Evolutionary conservation across 2,888 invertebrate genomes (phyloP), one percentile per base, ranked within the genome.

Genomic region (Apotomis betuletana): DNA sequence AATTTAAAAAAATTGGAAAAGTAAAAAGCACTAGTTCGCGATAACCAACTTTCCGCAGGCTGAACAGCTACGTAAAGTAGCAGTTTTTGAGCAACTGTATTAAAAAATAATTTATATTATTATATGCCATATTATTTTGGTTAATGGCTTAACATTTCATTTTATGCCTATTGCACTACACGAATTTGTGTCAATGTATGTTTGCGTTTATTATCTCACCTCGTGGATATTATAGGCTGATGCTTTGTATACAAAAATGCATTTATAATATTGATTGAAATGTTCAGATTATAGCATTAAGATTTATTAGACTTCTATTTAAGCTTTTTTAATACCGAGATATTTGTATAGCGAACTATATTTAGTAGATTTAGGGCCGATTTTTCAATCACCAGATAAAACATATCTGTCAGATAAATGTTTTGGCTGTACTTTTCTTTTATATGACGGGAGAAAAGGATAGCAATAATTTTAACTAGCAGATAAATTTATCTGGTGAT

Each of bases 91-190:
- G n/a, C n/a, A n/a, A n/a, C n/a, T n/a, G n/a, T n/a, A n/a, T n/a
- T n/a, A n/a, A n/a, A 4, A 9, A 46, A 52, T 52, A 52, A 51
- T 49, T 4, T 41, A 41, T 36, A 64, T 55, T n/a, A n/a, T n/a
- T n/a, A 41, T 54, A 55, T 69, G 69, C 69, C 69, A 62, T 69
- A 62, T 69, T 51, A 61, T 69, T 69, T 62, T 62, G 6, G 36
- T 6, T 38, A 55, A 55, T 69, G 46, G 44, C 41, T 67, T 10
- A 58, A 46, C 4, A n/a, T n/a, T 8, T 46, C 10, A 49, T 46
- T 15, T 49, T 59, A 36, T n/a, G 38, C 12, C 27, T 46, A 49
- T 60, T 49, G 10, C 10, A 15, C 4, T 60, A 44, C 41, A 41
- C 41, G 41, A 41, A 27, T 27, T 27, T 27, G 27, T 27, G 41